Evolutionary conservation across 2,797 vertebrate species (phyloP), one percentile per base, ranked within the genome.

Genomic region (Loris lydekkerianus): DNA sequence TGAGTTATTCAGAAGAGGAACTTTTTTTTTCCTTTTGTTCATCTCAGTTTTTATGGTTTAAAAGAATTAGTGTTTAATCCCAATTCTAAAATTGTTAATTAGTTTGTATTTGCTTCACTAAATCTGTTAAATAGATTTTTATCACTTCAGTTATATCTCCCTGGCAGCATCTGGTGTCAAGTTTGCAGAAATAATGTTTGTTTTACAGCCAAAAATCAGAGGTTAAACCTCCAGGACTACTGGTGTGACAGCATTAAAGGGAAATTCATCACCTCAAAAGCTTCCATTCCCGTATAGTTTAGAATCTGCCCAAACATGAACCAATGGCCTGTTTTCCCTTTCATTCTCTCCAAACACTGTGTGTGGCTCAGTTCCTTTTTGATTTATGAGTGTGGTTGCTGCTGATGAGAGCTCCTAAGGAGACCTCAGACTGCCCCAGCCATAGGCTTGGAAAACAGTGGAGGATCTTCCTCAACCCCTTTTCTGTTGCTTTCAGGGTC

Each of bases 51-150:
- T 97, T 96, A 97, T 97, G 95, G 93, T 97, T 96, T 97, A 89
- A 96, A 85, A 94, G 92, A 97, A 96, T 97, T 97, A 95, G 78
- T 96, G 89, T 94, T 96, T 98, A 97, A 98, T 97, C 96, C 89
- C 70, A 96, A 95, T 97, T 97, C 77, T 94, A 93, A 96, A 97
- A 96, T 97, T 96, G 97, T 97, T 98, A 97, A 97, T 98, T 98
- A 97, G 96, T 97, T 97, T 97, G 95, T 91, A 97, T 98, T 98
- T 98, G 96, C 95, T 96, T 98, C 94, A 95, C 77, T 98, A 98
- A 97, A 97, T 97, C 95, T 97, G 93, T 97, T 97, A 97, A 97
- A 94, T 94, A 98, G 96, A 96, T 95, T 97, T 95, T 96, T 96
- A 95, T 97, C 95, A 83, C 93, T 97, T 96, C 46, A 85, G 95